Evolutionary conservation across 2,113 vertebrate genomes (phyloP), one percentile per base, ranked within the genome.

Genomic region (Vulpes lagopus): DNA sequence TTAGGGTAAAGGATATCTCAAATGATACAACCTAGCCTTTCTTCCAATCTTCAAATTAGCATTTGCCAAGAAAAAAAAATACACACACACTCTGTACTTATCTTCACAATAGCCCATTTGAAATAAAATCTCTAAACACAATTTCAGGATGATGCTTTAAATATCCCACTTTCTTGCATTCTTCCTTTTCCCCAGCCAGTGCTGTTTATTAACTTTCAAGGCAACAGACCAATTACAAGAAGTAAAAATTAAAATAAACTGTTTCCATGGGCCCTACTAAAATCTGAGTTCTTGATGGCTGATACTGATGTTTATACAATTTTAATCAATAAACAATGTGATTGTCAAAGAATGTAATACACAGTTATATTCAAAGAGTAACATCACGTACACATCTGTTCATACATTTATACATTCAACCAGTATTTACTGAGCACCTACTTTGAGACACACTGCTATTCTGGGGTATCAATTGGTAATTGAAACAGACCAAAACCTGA

Each of bases 201-300:
- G 38, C 38, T 88, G 7, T 90, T 71, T 88, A 9, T 90, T 71
- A 94, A 84, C 17, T 19, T 81, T 69, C 53, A 73, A 65, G 79
- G 57, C 67, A 65, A 71, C 35, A 86, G 84, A 76, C 53, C 82
- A 19, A 95, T 91, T 85, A 88, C 27, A 81, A 89, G 80, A 87
- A 78, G 38, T 95, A 84, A 95, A 96, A 96, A 76, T 67, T 79
- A 35, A 89, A 94, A 69, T 91, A 19, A 83, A 14, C 84, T 96
- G 1, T 84, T 89, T 17, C 30, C 16, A 51, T 1, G 32, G 67
- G 9, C 20, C 32, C 69, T n/a, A 20, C 51, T 91, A 57, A 53
- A 89, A 65, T 85, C 51, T 85, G 49, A 74, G 20, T 94, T 82
- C 55, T 76, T 76, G n/a, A 71, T 78, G 38, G 38, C 67, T 78